phyloP scores from a whole-genome alignment of 2,113 vertebrate genomes.

The Gymnarchus niloticus region DNA sequence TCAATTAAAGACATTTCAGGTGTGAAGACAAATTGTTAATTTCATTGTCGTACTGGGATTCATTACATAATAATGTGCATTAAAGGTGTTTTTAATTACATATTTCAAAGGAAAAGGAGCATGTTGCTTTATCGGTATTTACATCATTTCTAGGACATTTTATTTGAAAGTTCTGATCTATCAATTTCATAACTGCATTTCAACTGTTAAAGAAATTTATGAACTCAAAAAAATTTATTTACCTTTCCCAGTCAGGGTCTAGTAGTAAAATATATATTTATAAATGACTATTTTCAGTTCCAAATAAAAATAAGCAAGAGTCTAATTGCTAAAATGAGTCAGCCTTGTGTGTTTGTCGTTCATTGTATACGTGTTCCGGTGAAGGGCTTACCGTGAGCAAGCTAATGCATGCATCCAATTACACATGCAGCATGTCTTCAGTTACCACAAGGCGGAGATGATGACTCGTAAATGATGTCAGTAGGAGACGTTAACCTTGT shows the following conservation, averaged over 20 bases:
- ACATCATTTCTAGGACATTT: constrained; percentile 13
- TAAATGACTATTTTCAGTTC: not conserved
- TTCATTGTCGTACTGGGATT: not conserved
- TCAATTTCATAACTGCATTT: not conserved
- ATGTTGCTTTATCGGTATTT: not conserved
- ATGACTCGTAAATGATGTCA: constrained; percentile 61
- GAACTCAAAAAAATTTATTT: not conserved
- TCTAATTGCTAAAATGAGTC: not conserved
- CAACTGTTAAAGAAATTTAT: not conserved
- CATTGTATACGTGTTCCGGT: constrained; percentile 27
- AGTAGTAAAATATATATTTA: constrained; percentile 3
- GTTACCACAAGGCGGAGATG: constrained; percentile 49
- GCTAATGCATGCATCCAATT: constrained; percentile 48
- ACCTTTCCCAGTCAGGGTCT: too few species aligned
- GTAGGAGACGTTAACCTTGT: constrained; percentile 44
- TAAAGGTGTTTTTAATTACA: not conserved
- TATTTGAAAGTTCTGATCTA: not conserved
- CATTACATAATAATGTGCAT: not conserved
- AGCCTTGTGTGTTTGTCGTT: constrained; percentile 9
- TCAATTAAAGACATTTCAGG: constrained; percentile 31
- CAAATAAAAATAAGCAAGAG: not conserved
- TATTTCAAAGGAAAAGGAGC: not conserved
- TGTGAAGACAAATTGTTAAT: not conserved
- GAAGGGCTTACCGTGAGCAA: constrained; percentile 42
- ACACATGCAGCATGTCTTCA: constrained; percentile 46